phyloP scores from a whole-genome alignment of 2,113 vertebrate species.

The Onychostruthus taczanowskii region DNA sequence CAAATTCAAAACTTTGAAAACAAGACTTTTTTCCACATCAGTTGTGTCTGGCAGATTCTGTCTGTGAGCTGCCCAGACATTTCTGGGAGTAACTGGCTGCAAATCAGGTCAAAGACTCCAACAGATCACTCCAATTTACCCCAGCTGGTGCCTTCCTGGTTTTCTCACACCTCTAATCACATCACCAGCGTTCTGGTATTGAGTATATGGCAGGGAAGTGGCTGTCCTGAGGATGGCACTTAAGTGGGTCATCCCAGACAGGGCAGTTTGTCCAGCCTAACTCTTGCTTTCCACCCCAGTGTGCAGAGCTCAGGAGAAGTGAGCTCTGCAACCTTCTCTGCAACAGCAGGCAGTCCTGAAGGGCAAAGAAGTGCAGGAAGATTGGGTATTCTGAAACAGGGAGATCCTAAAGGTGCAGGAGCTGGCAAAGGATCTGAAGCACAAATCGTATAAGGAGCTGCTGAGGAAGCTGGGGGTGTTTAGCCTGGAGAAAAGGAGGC shows the following conservation, averaged over 20 bases:
- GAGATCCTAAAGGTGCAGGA: background rate
- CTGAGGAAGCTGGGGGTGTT: background rate
- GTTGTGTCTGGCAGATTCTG: fast-evolving
- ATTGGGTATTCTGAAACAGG: background rate
- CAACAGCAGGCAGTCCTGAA: background rate
- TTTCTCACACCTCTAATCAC: background rate
- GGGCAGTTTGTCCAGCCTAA: background rate
- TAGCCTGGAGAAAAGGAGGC: background rate
- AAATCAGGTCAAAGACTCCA: background rate
- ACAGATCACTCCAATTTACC: background rate
- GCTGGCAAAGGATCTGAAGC: background rate
- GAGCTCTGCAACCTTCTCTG: background rate
- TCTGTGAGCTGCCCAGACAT: background rate
- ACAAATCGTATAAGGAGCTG: background rate
- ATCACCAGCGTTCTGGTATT: background rate
- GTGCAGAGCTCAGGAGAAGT: background rate
- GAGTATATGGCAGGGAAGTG: background rate
- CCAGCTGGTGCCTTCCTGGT: background rate
- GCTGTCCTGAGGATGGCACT: background rate
- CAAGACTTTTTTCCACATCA: background rate
- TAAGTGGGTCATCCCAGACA: background rate
- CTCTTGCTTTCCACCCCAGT: background rate
- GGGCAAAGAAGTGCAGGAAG: background rate
- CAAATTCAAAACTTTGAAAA: background rate
- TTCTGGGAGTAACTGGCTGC: background rate